Evolutionary conservation across 2,888 invertebrate species (phyloP).

Genomic region (Drosophila nr. fundita): DNA sequence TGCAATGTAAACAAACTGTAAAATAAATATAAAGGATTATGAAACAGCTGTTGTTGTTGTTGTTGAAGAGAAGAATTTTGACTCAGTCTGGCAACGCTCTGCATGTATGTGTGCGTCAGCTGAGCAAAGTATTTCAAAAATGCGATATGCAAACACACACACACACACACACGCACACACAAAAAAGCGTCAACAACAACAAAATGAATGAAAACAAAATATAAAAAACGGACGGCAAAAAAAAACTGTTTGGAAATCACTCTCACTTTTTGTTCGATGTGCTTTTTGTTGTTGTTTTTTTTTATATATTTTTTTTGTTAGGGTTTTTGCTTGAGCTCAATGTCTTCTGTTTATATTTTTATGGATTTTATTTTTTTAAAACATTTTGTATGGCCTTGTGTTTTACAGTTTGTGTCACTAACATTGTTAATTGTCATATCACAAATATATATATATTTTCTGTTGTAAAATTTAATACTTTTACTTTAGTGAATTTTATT

Average conservation of each 20-base stretch:
- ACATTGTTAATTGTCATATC: background rate
- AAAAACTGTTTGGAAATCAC: conserved; percentile 78
- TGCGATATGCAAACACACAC: conserved; percentile 47
- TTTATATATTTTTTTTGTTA: conserved; percentile 42
- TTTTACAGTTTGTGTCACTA: conserved; percentile 16
- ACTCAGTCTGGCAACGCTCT: conserved; percentile 25
- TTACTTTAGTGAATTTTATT: conserved; percentile 8
- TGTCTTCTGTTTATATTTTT: conserved; percentile 22
- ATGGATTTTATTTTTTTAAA: conserved; percentile 26
- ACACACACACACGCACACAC: conserved; percentile 17
- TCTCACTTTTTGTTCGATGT: conserved; percentile 81
- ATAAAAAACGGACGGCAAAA: conserved; percentile 36
- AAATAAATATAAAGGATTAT: conserved; percentile 57
- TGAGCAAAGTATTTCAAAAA: conserved; percentile 56
- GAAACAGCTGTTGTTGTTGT: conserved; percentile 28
- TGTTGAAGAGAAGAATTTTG: conserved; percentile 38
- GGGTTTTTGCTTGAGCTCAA: conserved; percentile 57
- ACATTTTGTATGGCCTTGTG: conserved; percentile 32
- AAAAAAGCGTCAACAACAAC: conserved; percentile 29
- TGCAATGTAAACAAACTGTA: conserved; percentile 44
- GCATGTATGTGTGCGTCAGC: conserved; percentile 56
- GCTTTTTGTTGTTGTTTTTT: conserved; percentile 44
- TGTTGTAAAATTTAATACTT: conserved; percentile 23
- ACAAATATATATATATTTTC: conserved; percentile 1
- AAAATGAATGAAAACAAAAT: conserved; percentile 22